A percentile compares a stretch with the other conserved stretches of the same genome.
phyloP scores from a whole-genome alignment of 1,140 invertebrate genomes.

The Drosophila sechellia region DNA sequence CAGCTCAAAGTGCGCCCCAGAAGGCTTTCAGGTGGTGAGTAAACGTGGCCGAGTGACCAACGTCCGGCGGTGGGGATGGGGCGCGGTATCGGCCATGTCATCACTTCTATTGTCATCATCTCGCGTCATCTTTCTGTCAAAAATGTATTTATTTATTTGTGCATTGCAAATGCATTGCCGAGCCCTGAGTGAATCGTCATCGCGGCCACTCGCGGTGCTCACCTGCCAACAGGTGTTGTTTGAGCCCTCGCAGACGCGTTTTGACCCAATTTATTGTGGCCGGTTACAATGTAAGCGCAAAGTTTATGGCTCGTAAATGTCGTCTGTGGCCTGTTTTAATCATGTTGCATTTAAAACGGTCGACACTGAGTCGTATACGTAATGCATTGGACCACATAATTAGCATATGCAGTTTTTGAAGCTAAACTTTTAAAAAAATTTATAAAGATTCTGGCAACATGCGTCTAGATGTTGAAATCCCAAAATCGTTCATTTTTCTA shows the following conservation, averaged over 20 bases:
- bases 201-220: constrained; percentile 52
- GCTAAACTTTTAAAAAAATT: neutral
- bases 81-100: constrained; percentile 60
- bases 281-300: constrained; percentile 57
- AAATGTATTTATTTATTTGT: constrained; percentile 74
- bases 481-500: too few species aligned
- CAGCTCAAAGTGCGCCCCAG: constrained; percentile 38
- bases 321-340: constrained; percentile 44
- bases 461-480: too few species aligned
- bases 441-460: too few species aligned
- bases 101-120: constrained; percentile 78
- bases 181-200: constrained; percentile 71
- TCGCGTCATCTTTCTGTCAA: constrained; percentile 74
- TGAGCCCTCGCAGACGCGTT: constrained; percentile 15
- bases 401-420: neutral
- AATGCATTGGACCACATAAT: constrained; percentile 4
- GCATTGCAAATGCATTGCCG: constrained; percentile 58
- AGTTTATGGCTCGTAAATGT: constrained; percentile 78
- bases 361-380: constrained; percentile 57
- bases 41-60: constrained; percentile 22
- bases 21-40: constrained; percentile 3
- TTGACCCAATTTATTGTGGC: constrained; percentile 73
- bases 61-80: neutral
- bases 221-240: constrained; percentile 70
- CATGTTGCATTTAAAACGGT: constrained; percentile 56